These are phyloP conservation scores for Furcifer pardalis DNA, from an alignment of 2,797 vertebrate species.

Conservation along the genomic window DNA sequence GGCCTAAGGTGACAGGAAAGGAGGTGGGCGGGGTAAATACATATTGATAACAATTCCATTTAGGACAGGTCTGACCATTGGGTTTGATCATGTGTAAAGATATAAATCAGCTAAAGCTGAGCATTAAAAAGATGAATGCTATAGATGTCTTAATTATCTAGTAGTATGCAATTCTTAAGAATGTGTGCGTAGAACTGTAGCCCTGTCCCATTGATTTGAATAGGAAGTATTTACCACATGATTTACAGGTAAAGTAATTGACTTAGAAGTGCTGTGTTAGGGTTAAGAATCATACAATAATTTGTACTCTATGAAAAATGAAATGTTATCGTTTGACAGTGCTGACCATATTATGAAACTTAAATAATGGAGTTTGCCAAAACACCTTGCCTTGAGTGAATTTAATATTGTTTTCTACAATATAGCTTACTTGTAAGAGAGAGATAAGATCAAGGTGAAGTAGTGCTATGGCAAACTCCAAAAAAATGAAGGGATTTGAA, in stretches of 20 bases:
- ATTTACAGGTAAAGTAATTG: background rate
- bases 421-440: constrained; percentile 66
- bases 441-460: background rate
- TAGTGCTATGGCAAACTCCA: background rate
- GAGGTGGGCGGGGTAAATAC: constrained; percentile 51
- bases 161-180: background rate
- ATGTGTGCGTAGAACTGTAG: background rate
- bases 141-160: constrained; percentile 1
- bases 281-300: background rate
- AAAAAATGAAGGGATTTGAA: background rate
- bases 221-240: background rate
- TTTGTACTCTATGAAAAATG: constrained; percentile 66
- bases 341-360: constrained; percentile 56
- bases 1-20: constrained; percentile 18
- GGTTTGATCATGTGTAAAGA: constrained; percentile 30
- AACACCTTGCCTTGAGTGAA: constrained; percentile 63
- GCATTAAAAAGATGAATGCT: background rate
- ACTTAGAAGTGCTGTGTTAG: background rate
- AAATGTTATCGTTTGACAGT: constrained; percentile 57
- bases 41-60: constrained; percentile 59
- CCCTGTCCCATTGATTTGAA: background rate
- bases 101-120: constrained; percentile 7
- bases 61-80: constrained; percentile 62
- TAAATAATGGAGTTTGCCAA: constrained; percentile 62
- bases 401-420: constrained; percentile 68